Percentiles rank a stretch among this genome's conserved stretches.
Conservation (phyloP, 2,113 vertebrate species). For the Typhlomys cinereus region DNA sequence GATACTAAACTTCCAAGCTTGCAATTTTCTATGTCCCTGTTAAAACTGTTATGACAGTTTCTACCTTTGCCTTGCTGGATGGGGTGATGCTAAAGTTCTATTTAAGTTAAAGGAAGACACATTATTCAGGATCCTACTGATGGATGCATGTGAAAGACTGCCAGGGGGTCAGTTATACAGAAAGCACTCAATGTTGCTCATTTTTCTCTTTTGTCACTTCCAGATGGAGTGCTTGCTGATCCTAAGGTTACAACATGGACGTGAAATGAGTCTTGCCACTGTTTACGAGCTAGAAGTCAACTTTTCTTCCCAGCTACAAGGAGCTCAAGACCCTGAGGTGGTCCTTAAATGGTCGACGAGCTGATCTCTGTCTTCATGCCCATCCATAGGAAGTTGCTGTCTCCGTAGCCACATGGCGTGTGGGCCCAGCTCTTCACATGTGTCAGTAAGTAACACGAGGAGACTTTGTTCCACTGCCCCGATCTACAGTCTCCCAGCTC, state of each 20-base stretch:
- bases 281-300: neutral
- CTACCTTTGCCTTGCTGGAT: neutral
- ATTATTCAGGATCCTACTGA: neutral
- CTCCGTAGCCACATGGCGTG: neutral
- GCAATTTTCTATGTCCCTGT: neutral
- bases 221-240: neutral
- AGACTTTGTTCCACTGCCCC: too few relatives aligned
- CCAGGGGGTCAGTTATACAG: neutral
- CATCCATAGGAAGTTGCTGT: too few relatives aligned
- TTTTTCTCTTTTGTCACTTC: neutral
- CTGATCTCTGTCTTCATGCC: neutral
- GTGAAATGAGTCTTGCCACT: neutral
- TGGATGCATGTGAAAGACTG: neutral
- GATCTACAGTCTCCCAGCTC: too few relatives aligned
- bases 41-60: neutral
- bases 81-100: neutral
- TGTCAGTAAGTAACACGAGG: too few relatives aligned
- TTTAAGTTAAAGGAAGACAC: neutral
- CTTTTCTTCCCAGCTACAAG: neutral
- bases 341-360: neutral
- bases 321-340: neutral
- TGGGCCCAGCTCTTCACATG: neutral
- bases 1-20: constrained; percentile 19
- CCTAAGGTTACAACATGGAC: neutral
- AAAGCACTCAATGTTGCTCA: too few relatives aligned